These are phyloP conservation scores for Netelia fuscicornis DNA, from an alignment of 2,888 invertebrate genomes.

Conservation along the genomic window DNA sequence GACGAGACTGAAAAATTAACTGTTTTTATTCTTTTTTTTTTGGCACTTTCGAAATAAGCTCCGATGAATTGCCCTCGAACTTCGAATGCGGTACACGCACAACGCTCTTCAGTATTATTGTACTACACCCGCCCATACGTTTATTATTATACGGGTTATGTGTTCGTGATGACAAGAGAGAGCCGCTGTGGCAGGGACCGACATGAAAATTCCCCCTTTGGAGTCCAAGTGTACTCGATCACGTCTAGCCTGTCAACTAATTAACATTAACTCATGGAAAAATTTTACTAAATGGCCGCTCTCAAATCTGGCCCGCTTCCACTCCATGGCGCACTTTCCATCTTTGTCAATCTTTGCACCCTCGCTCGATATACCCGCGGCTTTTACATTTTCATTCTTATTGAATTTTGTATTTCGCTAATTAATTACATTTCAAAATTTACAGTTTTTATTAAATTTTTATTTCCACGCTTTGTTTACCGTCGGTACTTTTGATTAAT, in stretches of 20 bases:
- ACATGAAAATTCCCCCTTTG: conserved; percentile 76
- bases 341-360: background rate
- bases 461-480: no score
- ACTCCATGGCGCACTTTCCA: background rate
- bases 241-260: conserved; percentile 81
- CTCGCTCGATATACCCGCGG: background rate
- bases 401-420: no score
- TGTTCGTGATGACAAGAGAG: conserved; percentile 36
- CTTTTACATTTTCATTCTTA: background rate
- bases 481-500: no score
- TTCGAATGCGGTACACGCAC: conserved; percentile 21
- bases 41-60: background rate
- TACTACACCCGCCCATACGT: conserved; percentile 31
- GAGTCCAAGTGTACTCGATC: conserved; percentile 79
- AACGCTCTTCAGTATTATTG: conserved; percentile 48
- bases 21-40: conserved; percentile 10
- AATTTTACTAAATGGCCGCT: conserved; percentile 79
- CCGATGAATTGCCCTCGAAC: conserved; percentile 36
- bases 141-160: conserved; percentile 51
- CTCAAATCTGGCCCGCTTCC: conserved; percentile 27
- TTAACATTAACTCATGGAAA: conserved; percentile 83
- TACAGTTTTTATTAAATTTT: no score
- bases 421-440: no score
- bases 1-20: no score
- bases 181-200: conserved; percentile 75